Percentiles rank a stretch among this genome's conserved stretches.
phyloP scores from a whole-genome alignment of 64 coral and sea anemone species.

The Montipora foliosa region DNA sequence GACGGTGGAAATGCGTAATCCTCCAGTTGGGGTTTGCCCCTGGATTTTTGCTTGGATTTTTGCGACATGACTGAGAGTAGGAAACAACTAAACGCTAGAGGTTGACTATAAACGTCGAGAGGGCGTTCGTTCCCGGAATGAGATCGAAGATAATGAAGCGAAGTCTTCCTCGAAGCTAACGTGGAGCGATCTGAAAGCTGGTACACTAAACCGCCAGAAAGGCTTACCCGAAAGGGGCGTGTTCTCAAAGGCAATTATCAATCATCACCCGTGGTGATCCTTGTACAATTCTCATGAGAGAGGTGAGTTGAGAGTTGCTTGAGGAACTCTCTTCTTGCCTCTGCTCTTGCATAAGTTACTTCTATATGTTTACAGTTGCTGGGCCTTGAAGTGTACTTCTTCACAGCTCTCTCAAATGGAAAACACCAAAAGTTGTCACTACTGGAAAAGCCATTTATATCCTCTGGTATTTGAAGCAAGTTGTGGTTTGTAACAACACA shows the following conservation, averaged over 20 bases:
- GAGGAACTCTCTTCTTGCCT: background rate
- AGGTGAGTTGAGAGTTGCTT: no score
- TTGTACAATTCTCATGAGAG: background rate
- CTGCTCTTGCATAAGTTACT: background rate
- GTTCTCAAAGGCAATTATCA: background rate
- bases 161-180: background rate
- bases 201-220: background rate
- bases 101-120: background rate
- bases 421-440: background rate
- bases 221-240: background rate
- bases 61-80: background rate
- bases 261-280: background rate
- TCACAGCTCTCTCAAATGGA: background rate
- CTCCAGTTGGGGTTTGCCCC: background rate
- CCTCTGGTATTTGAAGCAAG: background rate
- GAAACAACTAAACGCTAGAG: background rate
- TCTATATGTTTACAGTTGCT: background rate
- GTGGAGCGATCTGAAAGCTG: background rate
- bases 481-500: background rate
- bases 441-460: background rate
- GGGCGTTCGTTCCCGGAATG: background rate
- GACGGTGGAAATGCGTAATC: background rate
- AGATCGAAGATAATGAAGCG: background rate
- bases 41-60: conserved; percentile 1
- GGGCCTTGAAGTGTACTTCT: background rate